phyloP scores from a whole-genome alignment of 2,797 vertebrate genomes.

The Anomalospiza imberbis region DNA sequence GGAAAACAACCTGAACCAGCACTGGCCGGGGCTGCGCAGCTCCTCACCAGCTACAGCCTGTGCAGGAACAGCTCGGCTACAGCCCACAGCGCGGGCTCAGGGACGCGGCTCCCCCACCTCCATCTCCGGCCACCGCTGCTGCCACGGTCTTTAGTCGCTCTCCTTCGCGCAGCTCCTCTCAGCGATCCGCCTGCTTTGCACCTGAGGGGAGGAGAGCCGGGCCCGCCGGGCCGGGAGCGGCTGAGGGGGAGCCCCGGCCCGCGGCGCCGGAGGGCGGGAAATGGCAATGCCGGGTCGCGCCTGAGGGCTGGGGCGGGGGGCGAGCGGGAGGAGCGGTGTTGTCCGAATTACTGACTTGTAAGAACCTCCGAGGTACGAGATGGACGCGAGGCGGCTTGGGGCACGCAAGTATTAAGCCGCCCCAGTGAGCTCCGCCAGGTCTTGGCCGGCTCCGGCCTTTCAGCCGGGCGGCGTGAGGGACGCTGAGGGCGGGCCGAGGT shows the following conservation, averaged over 20 bases:
- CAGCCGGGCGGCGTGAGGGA: accelerated
- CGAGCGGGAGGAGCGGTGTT: too few species aligned
- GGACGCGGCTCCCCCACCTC: background rate
- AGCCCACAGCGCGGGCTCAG: background rate
- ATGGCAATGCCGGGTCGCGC: too few species aligned
- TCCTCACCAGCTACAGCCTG: background rate
- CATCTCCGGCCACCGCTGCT: background rate
- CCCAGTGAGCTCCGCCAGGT: background rate
- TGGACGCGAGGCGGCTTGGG: background rate
- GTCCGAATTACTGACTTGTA: background rate
- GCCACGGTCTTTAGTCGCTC: background rate
- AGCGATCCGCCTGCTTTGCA: background rate
- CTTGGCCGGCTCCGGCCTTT: too few species aligned
- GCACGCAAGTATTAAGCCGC: background rate
- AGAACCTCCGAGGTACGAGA: background rate
- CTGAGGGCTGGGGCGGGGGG: background rate
- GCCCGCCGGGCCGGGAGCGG: too few species aligned
- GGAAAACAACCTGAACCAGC: background rate
- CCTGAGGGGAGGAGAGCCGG: background rate
- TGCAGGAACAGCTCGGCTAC: accelerated
- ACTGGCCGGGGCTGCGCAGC: background rate
- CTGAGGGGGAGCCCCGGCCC: background rate
- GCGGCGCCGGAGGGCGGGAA: too few species aligned
- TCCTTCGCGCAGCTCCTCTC: background rate
- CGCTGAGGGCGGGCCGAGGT: background rate